A percentile compares a stretch with the other conserved stretches of the same genome.
These are phyloP conservation scores for Tilapia sparmanii DNA, from an alignment of 2,113 vertebrate genomes.

Conservation along the genomic window DNA sequence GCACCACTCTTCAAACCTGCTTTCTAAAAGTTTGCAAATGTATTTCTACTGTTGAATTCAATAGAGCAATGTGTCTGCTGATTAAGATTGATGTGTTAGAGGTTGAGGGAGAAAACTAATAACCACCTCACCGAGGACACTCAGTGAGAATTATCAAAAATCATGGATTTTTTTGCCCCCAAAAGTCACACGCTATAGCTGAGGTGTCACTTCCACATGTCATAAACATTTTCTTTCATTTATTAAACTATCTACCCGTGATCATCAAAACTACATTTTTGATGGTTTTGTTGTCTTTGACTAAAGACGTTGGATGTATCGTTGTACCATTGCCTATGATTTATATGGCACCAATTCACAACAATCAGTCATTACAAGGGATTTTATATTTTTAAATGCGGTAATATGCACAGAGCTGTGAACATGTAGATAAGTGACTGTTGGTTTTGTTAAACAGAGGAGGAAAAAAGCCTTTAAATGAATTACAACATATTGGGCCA, in stretches of 20 bases:
- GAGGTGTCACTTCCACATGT: not conserved
- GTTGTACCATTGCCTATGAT: not conserved
- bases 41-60: slow-evolving; percentile 2
- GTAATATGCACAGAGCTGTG: not conserved
- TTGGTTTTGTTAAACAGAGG: not conserved
- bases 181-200: not conserved
- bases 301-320: not conserved
- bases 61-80: not conserved
- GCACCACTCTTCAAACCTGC: not conserved
- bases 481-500: not conserved
- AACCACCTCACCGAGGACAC: not conserved
- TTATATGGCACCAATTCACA: not conserved
- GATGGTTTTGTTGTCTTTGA: not conserved
- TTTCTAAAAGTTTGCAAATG: slow-evolving; percentile 4
- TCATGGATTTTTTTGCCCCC: not conserved
- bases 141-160: not conserved
- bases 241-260: not conserved
- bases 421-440: not conserved
- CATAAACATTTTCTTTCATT: not conserved
- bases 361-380: not conserved
- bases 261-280: not conserved
- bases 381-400: not conserved
- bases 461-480: not conserved
- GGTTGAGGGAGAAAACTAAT: slow-evolving; percentile 8
- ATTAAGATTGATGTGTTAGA: slow-evolving; percentile 20